Evolutionary conservation across 2,797 vertebrate genomes (phyloP).

Genomic region (Epinephelus coioides): DNA sequence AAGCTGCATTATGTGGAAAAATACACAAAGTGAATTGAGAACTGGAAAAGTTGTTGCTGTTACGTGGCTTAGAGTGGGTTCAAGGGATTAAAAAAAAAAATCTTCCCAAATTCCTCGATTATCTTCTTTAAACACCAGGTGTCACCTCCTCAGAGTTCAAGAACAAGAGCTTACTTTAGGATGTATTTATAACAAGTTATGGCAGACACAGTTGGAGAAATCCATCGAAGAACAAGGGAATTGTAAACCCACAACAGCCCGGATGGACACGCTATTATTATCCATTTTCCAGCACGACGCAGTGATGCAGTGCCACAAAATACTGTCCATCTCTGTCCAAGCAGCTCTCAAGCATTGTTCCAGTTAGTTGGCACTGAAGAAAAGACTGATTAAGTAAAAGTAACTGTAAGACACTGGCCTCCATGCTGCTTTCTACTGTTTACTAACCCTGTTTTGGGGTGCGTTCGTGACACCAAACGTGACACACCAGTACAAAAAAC

Average conservation of each 20-base stretch:
- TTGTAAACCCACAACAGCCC: background rate
- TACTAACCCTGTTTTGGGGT: too few relatives aligned
- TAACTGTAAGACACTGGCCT: too few relatives aligned
- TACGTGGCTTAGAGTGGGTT: background rate
- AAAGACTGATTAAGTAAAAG: too few relatives aligned
- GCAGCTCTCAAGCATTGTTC: too few relatives aligned
- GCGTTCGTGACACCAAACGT: too few relatives aligned
- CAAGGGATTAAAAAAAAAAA: background rate
- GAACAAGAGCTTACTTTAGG: background rate
- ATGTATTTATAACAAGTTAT: background rate
- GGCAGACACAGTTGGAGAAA: background rate
- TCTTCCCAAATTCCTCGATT: background rate
- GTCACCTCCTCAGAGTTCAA: constrained; percentile 3
- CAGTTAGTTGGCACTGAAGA: too few relatives aligned
- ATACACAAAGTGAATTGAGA: background rate
- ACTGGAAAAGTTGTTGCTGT: constrained; percentile 4
- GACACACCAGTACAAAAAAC: too few relatives aligned
- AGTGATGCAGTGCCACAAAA: too few relatives aligned
- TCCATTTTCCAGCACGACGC: too few relatives aligned
- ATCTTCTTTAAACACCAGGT: background rate
- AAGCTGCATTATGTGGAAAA: constrained; percentile 8
- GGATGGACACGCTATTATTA: too few relatives aligned
- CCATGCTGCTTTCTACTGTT: too few relatives aligned
- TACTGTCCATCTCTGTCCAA: too few relatives aligned
- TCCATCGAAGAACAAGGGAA: background rate